These are phyloP conservation scores for Orthosia cruda DNA, from an alignment of 2,888 invertebrate genomes.

Conservation along the genomic window DNA sequence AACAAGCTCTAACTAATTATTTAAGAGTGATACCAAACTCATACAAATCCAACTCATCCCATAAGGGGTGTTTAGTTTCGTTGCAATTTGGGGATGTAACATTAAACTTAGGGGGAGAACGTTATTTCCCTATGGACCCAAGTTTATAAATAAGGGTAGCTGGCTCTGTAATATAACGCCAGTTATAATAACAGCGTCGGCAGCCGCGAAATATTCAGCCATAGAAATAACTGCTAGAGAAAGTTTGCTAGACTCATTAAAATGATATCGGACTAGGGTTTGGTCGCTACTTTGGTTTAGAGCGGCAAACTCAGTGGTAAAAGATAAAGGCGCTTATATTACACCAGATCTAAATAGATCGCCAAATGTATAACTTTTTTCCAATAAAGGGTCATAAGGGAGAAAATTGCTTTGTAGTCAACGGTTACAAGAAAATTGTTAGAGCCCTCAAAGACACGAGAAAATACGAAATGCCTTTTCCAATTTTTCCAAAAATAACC, in stretches of 20 bases:
- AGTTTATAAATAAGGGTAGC: conserved; percentile 41
- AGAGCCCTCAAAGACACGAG: not conserved
- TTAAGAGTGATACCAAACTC: not conserved
- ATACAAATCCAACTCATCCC: not conserved
- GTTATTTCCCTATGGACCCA: conserved; percentile 35
- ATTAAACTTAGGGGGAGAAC: conserved; percentile 37
- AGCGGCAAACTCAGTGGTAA: not conserved
- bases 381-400: no score
- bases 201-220: conserved; percentile 25
- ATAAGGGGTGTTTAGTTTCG: conserved; percentile 23
- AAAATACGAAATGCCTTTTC: no score
- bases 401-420: not conserved
- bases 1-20: not conserved
- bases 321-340: not conserved
- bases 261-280: conserved; percentile 21
- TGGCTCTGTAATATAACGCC: conserved; percentile 30
- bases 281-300: not conserved
- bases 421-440: not conserved
- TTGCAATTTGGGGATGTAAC: conserved; percentile 53
- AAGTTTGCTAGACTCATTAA: conserved; percentile 29
- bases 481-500: not conserved
- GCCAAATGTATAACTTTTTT: not conserved
- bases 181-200: conserved; percentile 35
- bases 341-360: not conserved
- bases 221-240: conserved; percentile 51